Evolutionary conservation across 1,140 invertebrate species (phyloP).

Genomic region (Zaprionus ornatus): DNA sequence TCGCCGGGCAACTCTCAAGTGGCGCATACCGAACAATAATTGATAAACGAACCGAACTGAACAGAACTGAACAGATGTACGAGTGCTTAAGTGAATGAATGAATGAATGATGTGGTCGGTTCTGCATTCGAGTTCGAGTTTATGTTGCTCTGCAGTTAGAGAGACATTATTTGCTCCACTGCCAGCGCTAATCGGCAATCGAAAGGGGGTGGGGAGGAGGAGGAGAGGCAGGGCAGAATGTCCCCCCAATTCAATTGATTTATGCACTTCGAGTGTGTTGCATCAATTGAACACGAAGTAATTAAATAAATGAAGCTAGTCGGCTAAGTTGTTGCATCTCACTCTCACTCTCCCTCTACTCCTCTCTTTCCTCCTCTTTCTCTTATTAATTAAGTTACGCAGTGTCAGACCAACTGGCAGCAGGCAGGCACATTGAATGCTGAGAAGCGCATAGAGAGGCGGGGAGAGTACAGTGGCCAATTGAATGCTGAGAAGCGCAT

Average conservation of each 20-base stretch:
- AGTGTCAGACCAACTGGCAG: conserved; percentile 41
- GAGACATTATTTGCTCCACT: neutral
- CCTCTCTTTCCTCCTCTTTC: conserved; percentile 20
- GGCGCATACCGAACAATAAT: conserved; percentile 68
- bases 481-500: conserved; percentile 19
- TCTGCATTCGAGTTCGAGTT: conserved; percentile 18
- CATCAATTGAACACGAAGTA: conserved; percentile 68
- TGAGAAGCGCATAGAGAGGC: conserved; percentile 28
- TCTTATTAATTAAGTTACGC: conserved; percentile 67
- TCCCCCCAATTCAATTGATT: conserved; percentile 74
- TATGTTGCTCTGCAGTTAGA: conserved; percentile 6
- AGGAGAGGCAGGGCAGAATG: neutral
- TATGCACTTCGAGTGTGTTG: conserved; percentile 57
- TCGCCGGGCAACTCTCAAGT: conserved; percentile 47
- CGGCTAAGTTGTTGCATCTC: conserved; percentile 22
- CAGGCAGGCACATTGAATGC: neutral
- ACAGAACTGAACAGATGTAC: conserved; percentile 63
- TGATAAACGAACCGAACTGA: conserved; percentile 64
- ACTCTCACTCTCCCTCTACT: conserved; percentile 8
- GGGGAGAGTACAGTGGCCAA: neutral
- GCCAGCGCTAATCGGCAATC: conserved; percentile 8
- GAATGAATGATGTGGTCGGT: conserved; percentile 48
- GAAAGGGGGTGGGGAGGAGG: neutral
- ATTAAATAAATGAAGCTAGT: conserved; percentile 70
- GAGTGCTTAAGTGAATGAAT: conserved; percentile 70